These are phyloP conservation scores for Phyllopteryx taeniolatus DNA, from an alignment of 2,113 vertebrate species.

Conservation along the genomic window DNA sequence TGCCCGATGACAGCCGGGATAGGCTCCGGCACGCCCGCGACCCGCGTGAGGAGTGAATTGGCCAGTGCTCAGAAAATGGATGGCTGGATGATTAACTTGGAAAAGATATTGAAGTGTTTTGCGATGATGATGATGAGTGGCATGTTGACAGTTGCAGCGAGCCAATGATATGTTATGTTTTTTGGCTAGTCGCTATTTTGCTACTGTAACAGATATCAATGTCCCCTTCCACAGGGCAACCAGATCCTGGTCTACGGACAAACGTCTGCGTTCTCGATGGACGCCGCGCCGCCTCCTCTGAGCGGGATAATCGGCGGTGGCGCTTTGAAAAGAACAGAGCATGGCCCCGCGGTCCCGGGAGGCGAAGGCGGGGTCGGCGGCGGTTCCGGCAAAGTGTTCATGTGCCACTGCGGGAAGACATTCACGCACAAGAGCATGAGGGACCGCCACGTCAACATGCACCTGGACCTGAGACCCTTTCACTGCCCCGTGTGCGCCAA, in stretches of 20 bases:
- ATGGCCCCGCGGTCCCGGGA: conserved; percentile 64
- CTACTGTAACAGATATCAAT: no score
- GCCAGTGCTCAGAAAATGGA: no score
- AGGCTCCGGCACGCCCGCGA: no score
- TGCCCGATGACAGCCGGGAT: no score
- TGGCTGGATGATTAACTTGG: no score
- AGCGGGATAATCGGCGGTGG: conserved; percentile 56
- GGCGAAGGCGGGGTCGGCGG: conserved; percentile 34
- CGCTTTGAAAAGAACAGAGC: conserved; percentile 66
- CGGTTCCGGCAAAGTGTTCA: conserved; percentile 80
- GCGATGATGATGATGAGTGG: no score
- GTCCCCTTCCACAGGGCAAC: conserved; percentile 66
- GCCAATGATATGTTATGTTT: no score
- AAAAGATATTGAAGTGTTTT: no score
- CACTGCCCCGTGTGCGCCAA: conserved; percentile 89
- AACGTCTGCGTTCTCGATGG: conserved; percentile 51
- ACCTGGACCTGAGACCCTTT: conserved; percentile 90
- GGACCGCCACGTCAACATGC: conserved; percentile 93
- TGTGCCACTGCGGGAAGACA: conserved; percentile 92
- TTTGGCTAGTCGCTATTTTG: no score
- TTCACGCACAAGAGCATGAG: conserved; percentile 94
- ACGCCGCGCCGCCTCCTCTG: conserved; percentile 39
- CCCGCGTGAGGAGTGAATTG: no score
- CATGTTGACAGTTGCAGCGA: no score
- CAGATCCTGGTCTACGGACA: conserved; percentile 81